phyloP scores from a whole-genome alignment of 2,797 vertebrate genomes.

The Corythornis leucogaster region DNA sequence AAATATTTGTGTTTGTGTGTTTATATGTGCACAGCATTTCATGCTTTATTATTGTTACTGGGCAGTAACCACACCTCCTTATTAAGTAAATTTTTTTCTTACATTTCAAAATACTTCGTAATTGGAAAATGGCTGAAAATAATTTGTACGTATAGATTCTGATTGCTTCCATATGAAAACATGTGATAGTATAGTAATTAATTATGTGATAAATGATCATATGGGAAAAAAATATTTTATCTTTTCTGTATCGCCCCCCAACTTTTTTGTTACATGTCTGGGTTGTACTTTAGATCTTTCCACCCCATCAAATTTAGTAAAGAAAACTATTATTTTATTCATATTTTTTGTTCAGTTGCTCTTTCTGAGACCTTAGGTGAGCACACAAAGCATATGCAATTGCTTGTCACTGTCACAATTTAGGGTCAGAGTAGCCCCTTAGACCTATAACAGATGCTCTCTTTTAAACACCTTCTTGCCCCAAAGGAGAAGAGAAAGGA shows the following conservation, averaged over 20 bases:
- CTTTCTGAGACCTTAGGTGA: not conserved
- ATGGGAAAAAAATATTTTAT: not conserved
- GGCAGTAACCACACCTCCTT: not conserved
- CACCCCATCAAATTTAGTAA: not conserved
- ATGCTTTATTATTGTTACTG: not conserved
- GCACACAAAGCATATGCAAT: not conserved
- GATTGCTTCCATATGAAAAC: not conserved
- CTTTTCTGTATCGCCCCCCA: rapidly evolving
- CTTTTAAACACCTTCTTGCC: too few species aligned
- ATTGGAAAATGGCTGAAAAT: not conserved
- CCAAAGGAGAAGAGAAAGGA: too few species aligned
- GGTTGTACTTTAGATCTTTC: not conserved
- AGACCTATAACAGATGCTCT: too few species aligned
- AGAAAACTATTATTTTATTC: not conserved
- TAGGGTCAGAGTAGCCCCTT: too few species aligned
- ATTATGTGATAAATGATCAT: not conserved
- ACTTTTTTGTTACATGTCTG: rapidly evolving
- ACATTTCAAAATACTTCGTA: not conserved
- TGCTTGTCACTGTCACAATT: not conserved
- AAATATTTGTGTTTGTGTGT: not conserved
- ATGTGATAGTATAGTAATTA: not conserved
- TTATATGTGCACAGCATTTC: not conserved
- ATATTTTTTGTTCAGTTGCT: not conserved
- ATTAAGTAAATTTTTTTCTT: not conserved
- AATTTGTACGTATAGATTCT: not conserved